Base-by-base conservation (phyloP, 1,140 invertebrate species). In the Drosophila orosa region DNA sequence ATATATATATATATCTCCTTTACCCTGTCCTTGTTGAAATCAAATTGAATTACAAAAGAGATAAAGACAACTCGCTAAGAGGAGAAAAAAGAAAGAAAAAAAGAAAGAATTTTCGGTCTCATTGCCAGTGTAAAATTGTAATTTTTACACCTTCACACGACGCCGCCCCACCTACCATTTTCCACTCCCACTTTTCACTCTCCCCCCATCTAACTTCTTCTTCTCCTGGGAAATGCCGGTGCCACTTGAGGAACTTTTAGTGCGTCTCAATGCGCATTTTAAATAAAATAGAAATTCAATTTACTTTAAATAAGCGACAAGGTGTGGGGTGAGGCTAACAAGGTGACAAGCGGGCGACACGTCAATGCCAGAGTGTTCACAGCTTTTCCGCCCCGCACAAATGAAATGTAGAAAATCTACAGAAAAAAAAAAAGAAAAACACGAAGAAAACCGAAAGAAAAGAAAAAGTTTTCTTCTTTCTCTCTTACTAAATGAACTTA, bases 201-300 rank as follows among this genome's bases (percentile, higher is more conserved):
- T 13, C 24, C 7, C 37, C 12, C 19, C 27, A 19, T 29, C 27
- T 0, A 1, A 1, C 8, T 1, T 17, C 9, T 29, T 10, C n/a
- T 0, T 22, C 50, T 54, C 19, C 31, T 27, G 44, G 47, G 55
- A 52, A 66, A 57, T 57, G 74, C 42, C 63, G 63, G 33, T 62
- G 78, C 58, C 83, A 86, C 82, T 87, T 89, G 79, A 71, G 75
- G 42, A 87, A 87, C 84, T 87, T 87, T 89, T 87, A 87, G 84
- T 83, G 84, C 83, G 84, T 83, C 84, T 87, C 83, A 87, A 87
- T 87, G 84, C 84, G 84, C 83, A 87, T 87, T 87, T 89, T 79
- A 87, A 87, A 87, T 89, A 87, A 87, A 87, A 87, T 89, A 87
- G 83, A 89, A 87, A 87, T 87, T 87, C 83, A 87, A 87, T 87